phyloP scores from a whole-genome alignment of 2,797 vertebrate genomes.

The Mallotus villosus region DNA sequence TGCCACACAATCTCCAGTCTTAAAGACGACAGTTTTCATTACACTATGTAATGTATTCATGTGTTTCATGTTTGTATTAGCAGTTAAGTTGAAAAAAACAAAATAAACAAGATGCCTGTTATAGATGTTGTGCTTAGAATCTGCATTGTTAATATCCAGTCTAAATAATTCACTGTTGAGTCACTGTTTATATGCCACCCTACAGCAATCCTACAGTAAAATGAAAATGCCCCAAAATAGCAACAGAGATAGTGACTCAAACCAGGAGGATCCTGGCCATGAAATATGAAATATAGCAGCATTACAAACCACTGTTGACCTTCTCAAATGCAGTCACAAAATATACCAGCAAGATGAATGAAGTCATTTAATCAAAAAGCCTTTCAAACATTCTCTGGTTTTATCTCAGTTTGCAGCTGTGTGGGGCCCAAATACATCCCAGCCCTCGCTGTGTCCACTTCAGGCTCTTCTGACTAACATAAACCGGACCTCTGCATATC shows the following conservation, averaged over 20 bases:
- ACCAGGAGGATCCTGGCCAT: neutral
- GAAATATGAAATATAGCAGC: neutral
- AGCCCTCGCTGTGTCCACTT: neutral
- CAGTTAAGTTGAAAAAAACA: too few relatives aligned
- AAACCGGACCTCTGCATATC: too few relatives aligned
- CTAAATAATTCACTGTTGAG: too few relatives aligned
- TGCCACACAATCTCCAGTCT: too few relatives aligned
- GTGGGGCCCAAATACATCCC: neutral
- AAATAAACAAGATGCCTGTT: too few relatives aligned
- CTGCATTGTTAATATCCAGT: too few relatives aligned
- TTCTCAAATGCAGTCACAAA: neutral
- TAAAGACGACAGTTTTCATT: too few relatives aligned
- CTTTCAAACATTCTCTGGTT: neutral
- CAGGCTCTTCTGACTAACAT: too few relatives aligned
- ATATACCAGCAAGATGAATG: constrained; percentile 9
- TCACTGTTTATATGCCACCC: too few relatives aligned
- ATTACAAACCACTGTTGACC: constrained; percentile 1
- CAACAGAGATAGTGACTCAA: neutral
- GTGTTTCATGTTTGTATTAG: too few relatives aligned
- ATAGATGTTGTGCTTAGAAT: too few relatives aligned
- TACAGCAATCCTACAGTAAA: neutral
- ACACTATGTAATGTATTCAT: too few relatives aligned
- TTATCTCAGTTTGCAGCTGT: constrained; percentile 8
- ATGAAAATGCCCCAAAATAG: neutral
- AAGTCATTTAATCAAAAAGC: constrained; percentile 2